These are phyloP conservation scores for Darevskia mixta DNA, from an alignment of 2,797 vertebrate genomes.

Conservation along the genomic window DNA sequence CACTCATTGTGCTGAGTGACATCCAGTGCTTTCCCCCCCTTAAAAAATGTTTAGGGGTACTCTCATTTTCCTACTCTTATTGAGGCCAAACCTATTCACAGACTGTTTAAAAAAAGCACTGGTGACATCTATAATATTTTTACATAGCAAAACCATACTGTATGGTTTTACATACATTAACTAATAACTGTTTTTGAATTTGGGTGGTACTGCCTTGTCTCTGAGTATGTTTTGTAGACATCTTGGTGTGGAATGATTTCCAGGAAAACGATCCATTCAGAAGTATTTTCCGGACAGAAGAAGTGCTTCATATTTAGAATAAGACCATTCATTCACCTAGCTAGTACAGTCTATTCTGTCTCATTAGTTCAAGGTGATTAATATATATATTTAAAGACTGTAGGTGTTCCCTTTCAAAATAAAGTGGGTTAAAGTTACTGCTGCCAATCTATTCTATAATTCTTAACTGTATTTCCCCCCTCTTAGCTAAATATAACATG, in stretches of 20 bases:
- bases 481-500: neutral
- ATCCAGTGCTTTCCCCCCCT: no score
- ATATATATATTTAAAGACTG: neutral
- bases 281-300: neutral
- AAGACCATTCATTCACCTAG: neutral
- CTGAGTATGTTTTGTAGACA: neutral
- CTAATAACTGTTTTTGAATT: neutral
- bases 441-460: neutral
- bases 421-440: neutral
- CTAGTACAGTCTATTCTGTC: neutral
- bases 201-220: neutral
- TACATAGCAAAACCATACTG: neutral
- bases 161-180: neutral
- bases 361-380: no score
- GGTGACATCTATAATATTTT: neutral
- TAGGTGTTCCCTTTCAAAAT: neutral
- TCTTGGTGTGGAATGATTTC: neutral
- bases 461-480: neutral
- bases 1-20: no score
- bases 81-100: no score
- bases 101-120: no score
- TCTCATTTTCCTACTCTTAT: no score
- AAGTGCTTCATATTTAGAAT: neutral
- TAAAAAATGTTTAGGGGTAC: no score
- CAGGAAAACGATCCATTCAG: neutral